Conservation (phyloP, 2,113 vertebrate genomes). For the Catharus minimus region DNA sequence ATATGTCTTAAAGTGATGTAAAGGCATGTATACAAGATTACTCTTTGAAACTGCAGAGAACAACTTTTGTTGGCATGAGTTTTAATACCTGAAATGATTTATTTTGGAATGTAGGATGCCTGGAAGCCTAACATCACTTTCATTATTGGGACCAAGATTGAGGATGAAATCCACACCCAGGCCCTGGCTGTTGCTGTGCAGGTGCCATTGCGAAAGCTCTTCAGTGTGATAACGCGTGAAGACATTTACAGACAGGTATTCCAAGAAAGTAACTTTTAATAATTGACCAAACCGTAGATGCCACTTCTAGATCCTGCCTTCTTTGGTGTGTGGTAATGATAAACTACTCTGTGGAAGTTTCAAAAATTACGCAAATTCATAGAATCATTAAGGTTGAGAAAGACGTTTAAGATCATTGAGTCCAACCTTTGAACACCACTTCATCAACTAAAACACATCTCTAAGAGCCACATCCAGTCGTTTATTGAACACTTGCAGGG, state of each 20-base stretch:
- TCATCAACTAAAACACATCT: neutral
- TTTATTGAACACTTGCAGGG: neutral
- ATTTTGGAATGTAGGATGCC: conserved; percentile 69
- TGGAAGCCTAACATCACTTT: conserved; percentile 82
- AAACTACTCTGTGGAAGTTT: neutral
- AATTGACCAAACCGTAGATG: neutral
- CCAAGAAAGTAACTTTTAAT: neutral
- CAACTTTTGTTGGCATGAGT: neutral
- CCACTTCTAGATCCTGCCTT: neutral
- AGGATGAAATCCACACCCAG: conserved; percentile 75
- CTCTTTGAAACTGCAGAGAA: neutral
- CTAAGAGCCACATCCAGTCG: neutral
- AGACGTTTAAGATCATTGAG: neutral
- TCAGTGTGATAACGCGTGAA: conserved; percentile 74
- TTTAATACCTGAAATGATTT: neutral
- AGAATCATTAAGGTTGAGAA: neutral
- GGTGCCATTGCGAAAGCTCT: conserved; percentile 78
- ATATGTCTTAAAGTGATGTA: neutral
- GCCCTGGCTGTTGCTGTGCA: conserved; percentile 76
- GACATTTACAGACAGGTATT: conserved; percentile 79
- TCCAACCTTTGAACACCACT: neutral
- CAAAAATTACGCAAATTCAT: neutral
- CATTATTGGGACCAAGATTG: conserved; percentile 69
- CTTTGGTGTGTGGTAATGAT: neutral
- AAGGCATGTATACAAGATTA: neutral